Percentiles rank a stretch among this genome's conserved stretches.
These are phyloP conservation scores for Leptopilina myrica DNA, from an alignment of 2,888 invertebrate species.

Conservation along the genomic window DNA sequence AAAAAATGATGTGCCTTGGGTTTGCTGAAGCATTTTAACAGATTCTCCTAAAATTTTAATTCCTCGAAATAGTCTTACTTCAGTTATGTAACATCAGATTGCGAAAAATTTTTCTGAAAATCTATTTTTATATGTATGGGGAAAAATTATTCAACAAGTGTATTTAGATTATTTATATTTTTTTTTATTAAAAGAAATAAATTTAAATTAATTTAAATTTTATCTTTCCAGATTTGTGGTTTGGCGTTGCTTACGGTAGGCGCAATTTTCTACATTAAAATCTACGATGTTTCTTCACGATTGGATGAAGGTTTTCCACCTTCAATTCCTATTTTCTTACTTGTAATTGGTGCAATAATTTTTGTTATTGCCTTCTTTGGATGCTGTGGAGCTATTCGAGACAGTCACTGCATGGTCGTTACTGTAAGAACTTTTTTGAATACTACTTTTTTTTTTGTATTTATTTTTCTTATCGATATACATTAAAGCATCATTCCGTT, in stretches of 20 bases:
- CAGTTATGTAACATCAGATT: too few species aligned
- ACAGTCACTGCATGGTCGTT: slow-evolving; percentile 73
- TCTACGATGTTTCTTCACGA: slow-evolving; percentile 67
- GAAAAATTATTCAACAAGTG: too few species aligned
- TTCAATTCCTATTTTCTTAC: slow-evolving; percentile 80
- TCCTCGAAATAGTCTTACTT: too few species aligned
- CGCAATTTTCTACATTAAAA: slow-evolving; percentile 80
- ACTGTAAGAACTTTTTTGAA: slow-evolving; percentile 66
- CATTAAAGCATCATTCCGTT: too few species aligned
- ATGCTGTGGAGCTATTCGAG: slow-evolving; percentile 73
- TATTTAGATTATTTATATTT: too few species aligned
- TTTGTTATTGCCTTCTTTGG: slow-evolving; percentile 75
- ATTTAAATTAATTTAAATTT: too few species aligned
- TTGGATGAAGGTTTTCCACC: slow-evolving; percentile 72
- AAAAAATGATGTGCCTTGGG: too few species aligned
- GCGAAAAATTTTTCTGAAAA: too few species aligned
- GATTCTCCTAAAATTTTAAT: too few species aligned
- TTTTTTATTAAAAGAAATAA: too few species aligned
- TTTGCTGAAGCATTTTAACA: too few species aligned
- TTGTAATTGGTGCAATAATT: slow-evolving; percentile 84
- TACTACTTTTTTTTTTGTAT: slow-evolving; percentile 20
- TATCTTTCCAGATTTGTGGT: slow-evolving; percentile 83
- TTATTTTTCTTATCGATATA: neutral
- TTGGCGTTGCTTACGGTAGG: slow-evolving; percentile 84
- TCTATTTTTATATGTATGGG: too few species aligned